Evolutionary conservation across 2,113 vertebrate species (phyloP).

Genomic region (Willisornis vidua): DNA sequence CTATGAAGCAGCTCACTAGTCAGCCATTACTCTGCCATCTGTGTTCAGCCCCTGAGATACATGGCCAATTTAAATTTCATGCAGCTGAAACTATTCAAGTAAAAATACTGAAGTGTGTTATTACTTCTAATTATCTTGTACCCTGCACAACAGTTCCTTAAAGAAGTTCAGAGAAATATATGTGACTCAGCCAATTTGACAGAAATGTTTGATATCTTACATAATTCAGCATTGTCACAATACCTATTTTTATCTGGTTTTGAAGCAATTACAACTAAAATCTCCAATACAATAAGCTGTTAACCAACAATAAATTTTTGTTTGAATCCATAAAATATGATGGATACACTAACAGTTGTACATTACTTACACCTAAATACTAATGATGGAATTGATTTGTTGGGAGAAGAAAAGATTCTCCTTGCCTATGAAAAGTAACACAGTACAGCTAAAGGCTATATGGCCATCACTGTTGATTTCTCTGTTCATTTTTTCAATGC

Average conservation of each 20-base stretch:
- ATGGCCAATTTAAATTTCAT: not conserved
- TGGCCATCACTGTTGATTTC: not conserved
- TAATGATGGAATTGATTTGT: not conserved
- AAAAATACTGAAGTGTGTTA: not conserved
- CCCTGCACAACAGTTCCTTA: not conserved
- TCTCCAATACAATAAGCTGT: not conserved
- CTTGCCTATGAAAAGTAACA: not conserved
- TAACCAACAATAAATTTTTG: not conserved
- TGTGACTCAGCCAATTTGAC: not conserved
- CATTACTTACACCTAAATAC: not conserved
- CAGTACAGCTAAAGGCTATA: not conserved
- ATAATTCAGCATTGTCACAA: not conserved
- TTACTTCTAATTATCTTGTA: slow-evolving; percentile 37
- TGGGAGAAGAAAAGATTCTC: not conserved
- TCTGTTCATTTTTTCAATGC: not conserved
- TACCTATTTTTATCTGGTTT: not conserved
- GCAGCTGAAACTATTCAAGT: not conserved
- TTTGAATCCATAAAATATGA: not conserved
- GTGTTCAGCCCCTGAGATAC: not conserved
- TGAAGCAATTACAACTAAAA: not conserved
- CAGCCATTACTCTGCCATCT: not conserved
- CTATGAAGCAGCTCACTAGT: not conserved
- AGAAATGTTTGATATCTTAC: slow-evolving; percentile 1
- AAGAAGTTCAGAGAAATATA: not conserved
- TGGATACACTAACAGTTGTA: not conserved